A percentile compares a stretch with the other conserved stretches of the same genome.
Evolutionary conservation across 2,113 vertebrate species (phyloP).

Genomic region (Neolamprologus longior): DNA sequence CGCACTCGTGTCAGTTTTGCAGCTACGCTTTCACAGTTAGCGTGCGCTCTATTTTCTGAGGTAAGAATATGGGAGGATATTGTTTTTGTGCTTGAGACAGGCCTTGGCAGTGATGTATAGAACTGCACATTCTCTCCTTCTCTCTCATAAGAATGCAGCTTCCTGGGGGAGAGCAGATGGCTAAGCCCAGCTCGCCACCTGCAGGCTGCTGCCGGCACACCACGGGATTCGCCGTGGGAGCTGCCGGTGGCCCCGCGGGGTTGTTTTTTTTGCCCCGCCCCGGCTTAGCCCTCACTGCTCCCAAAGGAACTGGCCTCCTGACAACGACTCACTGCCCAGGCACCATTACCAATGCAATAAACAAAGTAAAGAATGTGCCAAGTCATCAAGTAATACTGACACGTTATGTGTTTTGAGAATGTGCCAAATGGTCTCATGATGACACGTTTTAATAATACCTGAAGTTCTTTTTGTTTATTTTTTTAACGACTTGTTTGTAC

Average conservation of each 20-base stretch:
- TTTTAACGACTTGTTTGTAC: conserved; percentile 60
- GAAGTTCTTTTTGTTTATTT: conserved; percentile 53
- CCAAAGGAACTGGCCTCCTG: conserved; percentile 39
- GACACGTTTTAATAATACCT: conserved; percentile 55
- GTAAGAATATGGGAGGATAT: neutral
- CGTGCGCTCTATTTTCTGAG: neutral
- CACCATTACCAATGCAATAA: conserved; percentile 71
- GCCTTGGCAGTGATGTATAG: conserved; percentile 62
- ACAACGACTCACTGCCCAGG: conserved; percentile 56
- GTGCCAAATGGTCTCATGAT: conserved; percentile 70
- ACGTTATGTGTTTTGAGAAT: conserved; percentile 64
- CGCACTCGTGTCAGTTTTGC: conserved; percentile 10
- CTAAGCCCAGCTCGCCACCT: conserved; percentile 66
- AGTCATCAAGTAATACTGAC: conserved; percentile 57
- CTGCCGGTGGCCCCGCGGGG: conserved; percentile 34
- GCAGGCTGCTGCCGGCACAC: conserved; percentile 60
- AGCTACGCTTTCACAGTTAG: neutral
- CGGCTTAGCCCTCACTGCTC: neutral
- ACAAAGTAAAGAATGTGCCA: conserved; percentile 67
- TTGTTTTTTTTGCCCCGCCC: conserved; percentile 43
- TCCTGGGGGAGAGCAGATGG: conserved; percentile 75
- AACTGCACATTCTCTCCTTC: conserved; percentile 50
- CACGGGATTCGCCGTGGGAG: conserved; percentile 46
- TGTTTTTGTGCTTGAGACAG: conserved; percentile 16
- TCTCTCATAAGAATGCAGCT: conserved; percentile 59